Evolutionary conservation across 1,140 invertebrate genomes (phyloP).

Genomic region (Meteorus sp.): DNA sequence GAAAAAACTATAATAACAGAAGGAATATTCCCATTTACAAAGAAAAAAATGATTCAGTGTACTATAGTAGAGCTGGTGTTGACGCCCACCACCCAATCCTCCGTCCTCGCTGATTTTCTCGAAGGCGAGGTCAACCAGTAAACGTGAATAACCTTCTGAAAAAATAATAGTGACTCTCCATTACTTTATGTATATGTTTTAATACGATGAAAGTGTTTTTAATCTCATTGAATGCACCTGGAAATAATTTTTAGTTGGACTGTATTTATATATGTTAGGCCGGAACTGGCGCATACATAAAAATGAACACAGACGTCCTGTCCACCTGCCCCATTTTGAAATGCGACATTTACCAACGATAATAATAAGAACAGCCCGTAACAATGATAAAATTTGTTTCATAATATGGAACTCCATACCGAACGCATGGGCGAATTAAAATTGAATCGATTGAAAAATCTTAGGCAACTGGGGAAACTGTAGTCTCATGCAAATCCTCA

Average conservation of each 20-base stretch:
- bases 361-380: too few relatives aligned
- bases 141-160: not conserved
- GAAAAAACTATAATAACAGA: too few relatives aligned
- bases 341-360: not conserved
- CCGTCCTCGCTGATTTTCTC: constrained; percentile 14
- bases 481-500: too few relatives aligned
- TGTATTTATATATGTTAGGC: too few relatives aligned
- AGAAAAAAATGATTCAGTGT: too few relatives aligned
- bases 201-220: not conserved
- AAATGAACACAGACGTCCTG: too few relatives aligned
- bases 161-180: not conserved
- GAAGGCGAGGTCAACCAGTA: constrained; percentile 14
- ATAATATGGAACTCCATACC: not conserved
- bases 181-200: too few relatives aligned
- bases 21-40: too few relatives aligned
- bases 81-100: constrained; percentile 7
- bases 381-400: constrained; percentile 2
- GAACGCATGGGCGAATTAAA: not conserved
- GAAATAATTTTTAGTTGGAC: too few relatives aligned
- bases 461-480: too few relatives aligned
- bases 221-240: not conserved
- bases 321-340: constrained; percentile 2
- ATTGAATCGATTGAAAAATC: not conserved
- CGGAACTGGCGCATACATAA: too few relatives aligned
- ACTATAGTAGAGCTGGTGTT: not conserved